Conservation (phyloP, 2,797 vertebrate species). For the Anguilla anguilla region DNA sequence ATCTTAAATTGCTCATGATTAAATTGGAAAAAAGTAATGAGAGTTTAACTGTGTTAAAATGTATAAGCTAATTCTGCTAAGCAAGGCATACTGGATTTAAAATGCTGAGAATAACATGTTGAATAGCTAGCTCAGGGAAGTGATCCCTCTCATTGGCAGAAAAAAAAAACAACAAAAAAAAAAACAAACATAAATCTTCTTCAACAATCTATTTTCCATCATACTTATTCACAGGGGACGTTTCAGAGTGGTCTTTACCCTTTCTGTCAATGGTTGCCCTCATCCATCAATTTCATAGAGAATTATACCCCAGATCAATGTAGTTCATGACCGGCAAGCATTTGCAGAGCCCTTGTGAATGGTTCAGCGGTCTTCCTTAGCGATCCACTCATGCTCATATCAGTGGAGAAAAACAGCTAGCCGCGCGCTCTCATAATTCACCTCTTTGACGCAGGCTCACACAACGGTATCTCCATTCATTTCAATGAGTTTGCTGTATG, state of each 20-base stretch:
- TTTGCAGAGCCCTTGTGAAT: conserved; percentile 71
- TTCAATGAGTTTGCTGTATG: background rate
- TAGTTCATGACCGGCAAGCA: conserved; percentile 82
- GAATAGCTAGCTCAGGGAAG: conserved; percentile 60
- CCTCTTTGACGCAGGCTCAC: conserved; percentile 69
- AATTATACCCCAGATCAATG: conserved; percentile 91
- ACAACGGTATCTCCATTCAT: background rate
- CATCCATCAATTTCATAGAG: conserved; percentile 93
- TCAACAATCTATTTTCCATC: conserved; percentile 82
- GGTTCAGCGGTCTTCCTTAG: conserved; percentile 64
- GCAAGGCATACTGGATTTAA: conserved; percentile 50
- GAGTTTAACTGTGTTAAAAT: background rate
- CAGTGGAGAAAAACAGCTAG: conserved; percentile 68
- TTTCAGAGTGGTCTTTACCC: conserved; percentile 87
- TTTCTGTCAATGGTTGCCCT: conserved; percentile 87
- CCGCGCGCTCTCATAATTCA: conserved; percentile 73
- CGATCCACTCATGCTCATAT: conserved; percentile 67
- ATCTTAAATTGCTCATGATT: background rate
- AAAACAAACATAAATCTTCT: conserved; percentile 82
- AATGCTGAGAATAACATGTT: conserved; percentile 65
- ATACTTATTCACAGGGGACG: conserved; percentile 81
- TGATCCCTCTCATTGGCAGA: conserved; percentile 46
- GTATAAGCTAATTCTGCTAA: conserved; percentile 9
- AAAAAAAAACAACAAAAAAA: conserved; percentile 57
- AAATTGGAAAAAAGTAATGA: conserved; percentile 5